Evolutionary conservation across 2,113 vertebrate species (phyloP).

Genomic region (Perca flavescens): DNA sequence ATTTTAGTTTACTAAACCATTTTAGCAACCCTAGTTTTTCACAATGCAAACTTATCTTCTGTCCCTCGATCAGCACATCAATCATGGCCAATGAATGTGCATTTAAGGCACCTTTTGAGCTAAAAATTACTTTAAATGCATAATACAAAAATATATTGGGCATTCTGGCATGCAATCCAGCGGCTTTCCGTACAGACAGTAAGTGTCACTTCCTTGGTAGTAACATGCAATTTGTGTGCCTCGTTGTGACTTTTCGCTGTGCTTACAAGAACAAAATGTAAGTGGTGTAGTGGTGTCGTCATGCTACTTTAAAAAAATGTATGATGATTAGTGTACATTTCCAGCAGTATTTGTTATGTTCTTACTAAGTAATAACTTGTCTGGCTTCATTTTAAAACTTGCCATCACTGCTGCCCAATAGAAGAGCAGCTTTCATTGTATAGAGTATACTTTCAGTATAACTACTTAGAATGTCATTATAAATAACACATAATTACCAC

Average conservation of each 20-base stretch:
- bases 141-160: background rate
- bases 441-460: background rate
- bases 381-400: background rate
- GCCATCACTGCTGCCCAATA: background rate
- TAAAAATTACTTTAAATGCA: background rate
- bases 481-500: background rate
- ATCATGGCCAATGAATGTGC: background rate
- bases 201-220: background rate
- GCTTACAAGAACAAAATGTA: background rate
- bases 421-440: background rate
- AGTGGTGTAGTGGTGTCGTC: too few relatives aligned
- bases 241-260: background rate
- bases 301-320: too few relatives aligned
- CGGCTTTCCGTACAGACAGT: background rate
- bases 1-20: background rate
- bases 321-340: background rate
- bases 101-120: background rate
- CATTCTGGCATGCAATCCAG: background rate
- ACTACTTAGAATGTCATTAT: background rate
- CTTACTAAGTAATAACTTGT: background rate
- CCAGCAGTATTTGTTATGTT: background rate
- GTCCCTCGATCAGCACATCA: background rate
- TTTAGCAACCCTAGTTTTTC: background rate
- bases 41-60: background rate
- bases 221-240: background rate